phyloP scores from a whole-genome alignment of 2,888 invertebrate species.

The Amphimallon solstitiale region DNA sequence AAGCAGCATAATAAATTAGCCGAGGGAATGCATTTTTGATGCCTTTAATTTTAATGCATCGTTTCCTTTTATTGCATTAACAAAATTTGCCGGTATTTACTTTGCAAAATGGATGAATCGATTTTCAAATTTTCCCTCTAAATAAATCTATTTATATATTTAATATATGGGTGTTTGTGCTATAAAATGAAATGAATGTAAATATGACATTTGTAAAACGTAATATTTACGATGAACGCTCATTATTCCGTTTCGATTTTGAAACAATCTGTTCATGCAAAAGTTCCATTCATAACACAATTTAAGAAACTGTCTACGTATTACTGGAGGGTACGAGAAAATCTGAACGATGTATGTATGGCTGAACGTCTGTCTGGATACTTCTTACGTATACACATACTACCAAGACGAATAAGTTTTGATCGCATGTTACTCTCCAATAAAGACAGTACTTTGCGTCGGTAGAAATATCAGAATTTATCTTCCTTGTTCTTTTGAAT shows the following conservation, averaged over 20 bases:
- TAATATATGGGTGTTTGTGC: too few species aligned
- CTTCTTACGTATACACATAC: too few species aligned
- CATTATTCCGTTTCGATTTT: constrained; percentile 12
- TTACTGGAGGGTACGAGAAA: too few species aligned
- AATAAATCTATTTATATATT: too few species aligned
- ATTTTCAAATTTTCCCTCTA: too few species aligned
- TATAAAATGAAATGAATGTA: not conserved
- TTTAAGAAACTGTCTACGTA: constrained; percentile 5
- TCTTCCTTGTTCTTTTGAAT: too few species aligned
- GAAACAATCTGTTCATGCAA: constrained; percentile 11
- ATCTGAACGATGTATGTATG: too few species aligned
- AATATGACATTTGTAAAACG: constrained; percentile 17
- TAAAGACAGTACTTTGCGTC: too few species aligned
- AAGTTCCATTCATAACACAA: constrained; percentile 25
- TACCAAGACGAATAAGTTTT: too few species aligned
- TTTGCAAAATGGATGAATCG: not conserved
- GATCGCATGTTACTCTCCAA: too few species aligned
- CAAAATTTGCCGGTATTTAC: not conserved
- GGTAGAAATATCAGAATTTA: too few species aligned
- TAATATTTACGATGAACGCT: constrained; percentile 14
- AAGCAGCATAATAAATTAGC: not conserved
- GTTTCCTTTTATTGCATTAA: not conserved
- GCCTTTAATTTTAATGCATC: not conserved
- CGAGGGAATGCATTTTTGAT: not conserved
- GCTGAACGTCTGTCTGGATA: too few species aligned